A percentile compares a stretch with the other conserved stretches of the same genome.
phyloP scores from a whole-genome alignment of 2,888 invertebrate species.

The Omphaloscelis lunosa region DNA sequence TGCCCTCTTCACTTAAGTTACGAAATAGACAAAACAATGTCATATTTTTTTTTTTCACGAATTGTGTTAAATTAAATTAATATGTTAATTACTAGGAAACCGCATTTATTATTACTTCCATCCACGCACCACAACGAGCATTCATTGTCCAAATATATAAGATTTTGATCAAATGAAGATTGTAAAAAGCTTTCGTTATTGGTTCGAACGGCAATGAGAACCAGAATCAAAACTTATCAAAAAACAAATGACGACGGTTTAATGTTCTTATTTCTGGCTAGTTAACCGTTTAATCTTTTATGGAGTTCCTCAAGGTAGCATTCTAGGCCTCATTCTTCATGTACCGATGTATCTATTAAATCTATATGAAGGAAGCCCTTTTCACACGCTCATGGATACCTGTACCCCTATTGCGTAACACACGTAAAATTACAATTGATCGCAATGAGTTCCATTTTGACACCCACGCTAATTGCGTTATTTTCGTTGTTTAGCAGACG shows the following conservation, averaged over 20 bases:
- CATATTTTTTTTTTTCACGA: not conserved
- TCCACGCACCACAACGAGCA: not conserved
- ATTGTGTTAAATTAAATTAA: not conserved
- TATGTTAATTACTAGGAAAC: not conserved
- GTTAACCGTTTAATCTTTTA: not conserved
- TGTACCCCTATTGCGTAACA: too few relatives aligned
- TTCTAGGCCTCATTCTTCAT: not conserved
- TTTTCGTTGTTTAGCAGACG: too few relatives aligned
- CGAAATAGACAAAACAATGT: not conserved
- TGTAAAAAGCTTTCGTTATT: not conserved
- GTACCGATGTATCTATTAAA: not conserved
- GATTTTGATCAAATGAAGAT: not conserved
- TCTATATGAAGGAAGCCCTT: too few relatives aligned
- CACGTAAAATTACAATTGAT: too few relatives aligned
- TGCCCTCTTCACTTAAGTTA: not conserved
- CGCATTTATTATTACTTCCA: not conserved
- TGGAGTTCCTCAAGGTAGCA: slow-evolving; percentile 6
- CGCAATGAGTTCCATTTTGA: too few relatives aligned
- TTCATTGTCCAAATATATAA: not conserved
- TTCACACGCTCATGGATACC: not conserved
- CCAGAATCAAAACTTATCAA: not conserved
- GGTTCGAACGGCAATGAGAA: not conserved
- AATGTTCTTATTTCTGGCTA: not conserved
- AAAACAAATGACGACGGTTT: not conserved
- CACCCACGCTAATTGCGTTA: too few relatives aligned